Conservation (phyloP, 2,113 vertebrate species). For the Geococcyx californianus region DNA sequence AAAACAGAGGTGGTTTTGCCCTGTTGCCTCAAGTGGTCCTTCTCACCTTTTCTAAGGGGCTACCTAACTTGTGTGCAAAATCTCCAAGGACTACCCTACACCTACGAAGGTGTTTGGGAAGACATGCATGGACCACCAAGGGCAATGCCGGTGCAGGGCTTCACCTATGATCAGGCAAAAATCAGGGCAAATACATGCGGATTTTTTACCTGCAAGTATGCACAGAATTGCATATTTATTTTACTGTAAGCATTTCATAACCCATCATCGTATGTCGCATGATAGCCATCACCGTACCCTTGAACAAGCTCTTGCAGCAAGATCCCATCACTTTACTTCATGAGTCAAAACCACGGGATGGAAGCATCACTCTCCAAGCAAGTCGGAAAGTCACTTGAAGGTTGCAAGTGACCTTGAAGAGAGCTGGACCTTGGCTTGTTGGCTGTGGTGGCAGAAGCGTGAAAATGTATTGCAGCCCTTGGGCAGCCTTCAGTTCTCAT, state of each 20-base stretch:
- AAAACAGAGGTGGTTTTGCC: background rate
- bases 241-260: background rate
- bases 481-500: slow-evolving; percentile 44
- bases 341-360: background rate
- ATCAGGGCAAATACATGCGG: background rate
- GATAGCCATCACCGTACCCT: background rate
- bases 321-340: background rate
- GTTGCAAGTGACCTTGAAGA: slow-evolving; percentile 32
- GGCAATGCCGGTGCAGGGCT: background rate
- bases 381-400: slow-evolving; percentile 11
- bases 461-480: slow-evolving; percentile 55
- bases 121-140: background rate
- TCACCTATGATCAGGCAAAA: background rate
- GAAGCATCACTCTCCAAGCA: accelerated
- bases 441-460: background rate
- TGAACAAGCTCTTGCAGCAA: background rate
- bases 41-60: background rate
- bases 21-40: background rate
- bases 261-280: accelerated
- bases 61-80: background rate
- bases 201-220: background rate
- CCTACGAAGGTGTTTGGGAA: background rate
- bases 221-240: accelerated
- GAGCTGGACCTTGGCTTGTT: background rate
- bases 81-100: background rate